Evolutionary conservation across 2,113 vertebrate genomes (phyloP).

Genomic region (Crotalus helleri): DNA sequence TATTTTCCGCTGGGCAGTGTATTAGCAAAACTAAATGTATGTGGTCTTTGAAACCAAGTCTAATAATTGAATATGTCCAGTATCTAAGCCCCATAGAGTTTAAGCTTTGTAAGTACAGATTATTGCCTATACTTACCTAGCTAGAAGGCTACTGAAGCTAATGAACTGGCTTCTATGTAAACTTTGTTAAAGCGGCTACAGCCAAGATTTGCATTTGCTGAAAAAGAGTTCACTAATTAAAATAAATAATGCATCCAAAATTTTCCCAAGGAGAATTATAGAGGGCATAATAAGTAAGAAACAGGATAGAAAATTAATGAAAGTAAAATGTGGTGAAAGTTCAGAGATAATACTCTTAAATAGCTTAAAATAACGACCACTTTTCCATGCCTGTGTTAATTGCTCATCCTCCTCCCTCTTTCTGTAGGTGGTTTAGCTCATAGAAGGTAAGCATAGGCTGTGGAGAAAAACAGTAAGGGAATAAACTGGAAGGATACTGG

Average conservation of each 20-base stretch:
- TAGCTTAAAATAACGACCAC: not conserved
- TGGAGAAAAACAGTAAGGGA: not conserved
- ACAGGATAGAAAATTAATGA: not conserved
- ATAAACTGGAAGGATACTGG: not conserved
- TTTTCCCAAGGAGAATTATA: not conserved
- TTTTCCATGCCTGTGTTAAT: not conserved
- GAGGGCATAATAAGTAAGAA: not conserved
- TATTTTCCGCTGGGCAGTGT: slow-evolving; percentile 21
- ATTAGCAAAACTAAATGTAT: slow-evolving; percentile 32
- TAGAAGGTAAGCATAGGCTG: not conserved
- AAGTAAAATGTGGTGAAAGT: not conserved
- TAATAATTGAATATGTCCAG: not conserved
- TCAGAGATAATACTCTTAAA: not conserved
- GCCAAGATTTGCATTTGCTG: not conserved
- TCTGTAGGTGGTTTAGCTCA: not conserved
- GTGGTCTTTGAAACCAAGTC: not conserved
- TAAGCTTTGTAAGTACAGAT: not conserved
- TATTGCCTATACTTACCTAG: not conserved
- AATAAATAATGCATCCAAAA: not conserved
- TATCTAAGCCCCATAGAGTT: not conserved
- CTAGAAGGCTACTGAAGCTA: not conserved
- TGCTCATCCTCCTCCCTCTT: not conserved
- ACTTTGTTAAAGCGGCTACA: not conserved
- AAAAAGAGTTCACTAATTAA: not conserved
- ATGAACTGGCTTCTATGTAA: not conserved